Evolutionary conservation across 2,888 invertebrate species (phyloP), one percentile per base, ranked within the genome.

Genomic region (Pemphredon lugubris): DNA sequence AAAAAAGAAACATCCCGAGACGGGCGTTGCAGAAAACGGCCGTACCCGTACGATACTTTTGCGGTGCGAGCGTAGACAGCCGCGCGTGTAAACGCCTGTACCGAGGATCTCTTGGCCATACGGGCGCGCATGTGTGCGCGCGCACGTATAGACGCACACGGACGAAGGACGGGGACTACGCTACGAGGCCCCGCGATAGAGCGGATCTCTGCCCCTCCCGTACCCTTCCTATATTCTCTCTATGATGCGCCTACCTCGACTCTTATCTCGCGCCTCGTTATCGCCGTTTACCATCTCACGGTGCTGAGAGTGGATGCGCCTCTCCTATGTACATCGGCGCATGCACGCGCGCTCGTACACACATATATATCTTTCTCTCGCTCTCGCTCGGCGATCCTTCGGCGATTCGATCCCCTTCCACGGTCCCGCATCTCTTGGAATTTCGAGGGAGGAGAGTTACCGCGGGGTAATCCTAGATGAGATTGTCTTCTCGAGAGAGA

Each of bases 181-280:
- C 44, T 57, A 73, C 57, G 68, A 60, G 61, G 18, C 21, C 47
- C 32, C 7, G 47, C 44, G 68, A 68, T 59, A 57, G 50, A 64
- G 42, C 37, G 34, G 42, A 26, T 14, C 45, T 47, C 55, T 45
- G 54, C 18, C 42, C 40, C 18, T 44, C 18, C 53, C 34, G n/a
- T n/a, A n/a, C n/a, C n/a, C n/a, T n/a, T n/a, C n/a, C n/a, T n/a
- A 11, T 18, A 40, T 42, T 50, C 14, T 61, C 61, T 59, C 77
- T 78, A 74, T 79, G 77, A 82, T 79, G 76, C 76, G 60, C 76
- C 77, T 64, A n/a, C 54, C 44, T 47, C 64, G 63, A 55, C 67
- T 72, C 79, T 82, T 81, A 82, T 84, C 83, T 79, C 76, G 75
- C 76, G 76, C 77, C 74, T 80, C 74, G 74, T 83, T 81, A 82